Evolutionary conservation across 1,140 invertebrate genomes (phyloP).

Genomic region (Mya arenaria): DNA sequence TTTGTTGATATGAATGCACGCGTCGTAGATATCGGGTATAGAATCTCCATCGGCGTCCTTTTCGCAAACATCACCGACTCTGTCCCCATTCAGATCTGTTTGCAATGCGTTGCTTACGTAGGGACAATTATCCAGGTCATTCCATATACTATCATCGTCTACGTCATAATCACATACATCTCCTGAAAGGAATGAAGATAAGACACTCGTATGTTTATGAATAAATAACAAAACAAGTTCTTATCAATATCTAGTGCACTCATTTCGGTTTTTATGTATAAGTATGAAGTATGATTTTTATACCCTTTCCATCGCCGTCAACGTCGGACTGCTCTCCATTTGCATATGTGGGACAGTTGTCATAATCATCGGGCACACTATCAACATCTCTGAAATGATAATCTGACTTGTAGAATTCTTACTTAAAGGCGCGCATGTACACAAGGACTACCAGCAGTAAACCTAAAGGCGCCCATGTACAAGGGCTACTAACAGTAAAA

Average conservation of each 20-base stretch:
- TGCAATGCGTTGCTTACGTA: conserved; percentile 81
- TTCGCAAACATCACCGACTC: conserved; percentile 64
- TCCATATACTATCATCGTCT: conserved; percentile 88
- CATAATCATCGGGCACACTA: conserved; percentile 21
- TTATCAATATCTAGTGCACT: background rate
- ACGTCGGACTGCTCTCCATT: conserved; percentile 52
- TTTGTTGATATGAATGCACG: conserved; percentile 54
- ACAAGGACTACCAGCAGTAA: too few relatives aligned
- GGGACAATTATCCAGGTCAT: conserved; percentile 87
- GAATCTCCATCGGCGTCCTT: conserved; percentile 62
- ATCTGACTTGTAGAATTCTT: too few relatives aligned
- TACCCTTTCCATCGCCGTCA: conserved; percentile 33
- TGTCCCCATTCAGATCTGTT: conserved; percentile 35
- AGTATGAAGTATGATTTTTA: background rate
- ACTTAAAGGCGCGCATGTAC: too few relatives aligned
- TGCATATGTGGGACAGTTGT: conserved; percentile 36
- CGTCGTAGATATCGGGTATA: conserved; percentile 54
- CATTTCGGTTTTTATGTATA: background rate
- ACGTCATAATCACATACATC: conserved; percentile 94
- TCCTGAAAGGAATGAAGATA: conserved; percentile 77
- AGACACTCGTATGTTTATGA: background rate
- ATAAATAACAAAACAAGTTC: background rate
- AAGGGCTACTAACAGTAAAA: too few relatives aligned
- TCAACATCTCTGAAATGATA: conserved; percentile 48
- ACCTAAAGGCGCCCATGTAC: too few relatives aligned